Evolutionary conservation across 2,113 vertebrate species (phyloP).

Genomic region (Pterocles burchelli): DNA sequence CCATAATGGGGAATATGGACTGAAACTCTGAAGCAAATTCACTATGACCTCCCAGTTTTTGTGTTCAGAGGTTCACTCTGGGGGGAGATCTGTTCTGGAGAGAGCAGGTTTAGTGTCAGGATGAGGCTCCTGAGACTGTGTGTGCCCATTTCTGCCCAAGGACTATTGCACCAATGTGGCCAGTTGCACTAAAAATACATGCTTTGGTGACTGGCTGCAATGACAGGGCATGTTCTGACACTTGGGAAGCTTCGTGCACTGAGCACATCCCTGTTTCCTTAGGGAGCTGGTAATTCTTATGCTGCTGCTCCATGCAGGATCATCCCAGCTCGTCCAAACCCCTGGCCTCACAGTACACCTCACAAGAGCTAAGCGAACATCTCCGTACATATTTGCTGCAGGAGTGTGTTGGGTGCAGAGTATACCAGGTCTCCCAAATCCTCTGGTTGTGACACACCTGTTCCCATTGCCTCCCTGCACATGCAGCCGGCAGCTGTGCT

Average conservation of each 20-base stretch:
- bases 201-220: neutral
- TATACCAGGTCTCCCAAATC: neutral
- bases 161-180: neutral
- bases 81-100: neutral
- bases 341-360: neutral
- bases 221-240: neutral
- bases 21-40: neutral
- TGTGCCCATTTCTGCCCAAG: neutral
- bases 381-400: neutral
- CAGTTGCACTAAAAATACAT: neutral
- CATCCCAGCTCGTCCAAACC: neutral
- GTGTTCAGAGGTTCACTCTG: neutral
- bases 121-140: neutral
- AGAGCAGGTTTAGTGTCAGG: neutral
- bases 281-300: accelerated
- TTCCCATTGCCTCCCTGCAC: accelerated
- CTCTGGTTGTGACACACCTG: accelerated
- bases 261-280: neutral
- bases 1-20: accelerated
- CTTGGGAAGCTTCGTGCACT: neutral
- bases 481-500: accelerated
- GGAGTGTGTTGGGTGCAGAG: accelerated
- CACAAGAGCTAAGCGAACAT: accelerated
- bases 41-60: neutral
- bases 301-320: neutral